phyloP scores from a whole-genome alignment of 1,140 invertebrate genomes.

The Brachionus paranguensis region DNA sequence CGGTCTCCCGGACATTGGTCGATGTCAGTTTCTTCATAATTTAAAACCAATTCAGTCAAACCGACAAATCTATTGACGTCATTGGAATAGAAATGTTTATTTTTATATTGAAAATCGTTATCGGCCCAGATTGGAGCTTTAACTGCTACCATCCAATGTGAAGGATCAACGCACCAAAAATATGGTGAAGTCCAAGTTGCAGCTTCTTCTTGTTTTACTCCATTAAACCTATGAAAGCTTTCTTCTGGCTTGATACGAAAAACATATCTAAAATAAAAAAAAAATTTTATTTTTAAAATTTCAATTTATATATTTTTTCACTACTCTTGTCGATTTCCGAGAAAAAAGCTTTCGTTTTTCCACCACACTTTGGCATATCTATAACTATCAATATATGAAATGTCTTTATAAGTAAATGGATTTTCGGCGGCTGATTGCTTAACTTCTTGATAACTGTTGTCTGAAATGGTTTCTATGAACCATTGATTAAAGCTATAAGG shows the following conservation, averaged over 20 bases:
- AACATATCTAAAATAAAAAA: conserved; percentile 17
- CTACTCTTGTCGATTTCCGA: neutral
- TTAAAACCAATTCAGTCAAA: neutral
- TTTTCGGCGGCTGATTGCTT: conserved; percentile 7
- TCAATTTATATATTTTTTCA: neutral
- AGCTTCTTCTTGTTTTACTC: neutral
- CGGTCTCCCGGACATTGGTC: conserved; percentile 39
- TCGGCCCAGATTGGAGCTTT: conserved; percentile 30
- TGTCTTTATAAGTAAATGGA: neutral
- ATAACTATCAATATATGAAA: conserved; percentile 28
- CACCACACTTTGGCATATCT: conserved; percentile 37
- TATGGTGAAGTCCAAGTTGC: conserved; percentile 26
- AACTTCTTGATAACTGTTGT: neutral
- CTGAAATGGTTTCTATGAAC: conserved; percentile 18
- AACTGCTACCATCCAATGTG: conserved; percentile 25
- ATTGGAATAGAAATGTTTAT: neutral
- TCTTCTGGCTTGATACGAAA: conserved; percentile 37
- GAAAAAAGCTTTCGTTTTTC: conserved; percentile 28
- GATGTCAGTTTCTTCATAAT: conserved; percentile 8
- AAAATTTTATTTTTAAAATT: neutral
- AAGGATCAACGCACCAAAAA: conserved; percentile 6
- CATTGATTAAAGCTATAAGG: conserved; percentile 27
- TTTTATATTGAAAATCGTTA: conserved; percentile 26
- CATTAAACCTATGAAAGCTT: conserved; percentile 9
- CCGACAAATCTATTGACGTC: neutral